Percentiles rank a stretch among this genome's conserved stretches.
phyloP scores from a whole-genome alignment of 2,888 invertebrate genomes.

The Parascotia fuliginaria region DNA sequence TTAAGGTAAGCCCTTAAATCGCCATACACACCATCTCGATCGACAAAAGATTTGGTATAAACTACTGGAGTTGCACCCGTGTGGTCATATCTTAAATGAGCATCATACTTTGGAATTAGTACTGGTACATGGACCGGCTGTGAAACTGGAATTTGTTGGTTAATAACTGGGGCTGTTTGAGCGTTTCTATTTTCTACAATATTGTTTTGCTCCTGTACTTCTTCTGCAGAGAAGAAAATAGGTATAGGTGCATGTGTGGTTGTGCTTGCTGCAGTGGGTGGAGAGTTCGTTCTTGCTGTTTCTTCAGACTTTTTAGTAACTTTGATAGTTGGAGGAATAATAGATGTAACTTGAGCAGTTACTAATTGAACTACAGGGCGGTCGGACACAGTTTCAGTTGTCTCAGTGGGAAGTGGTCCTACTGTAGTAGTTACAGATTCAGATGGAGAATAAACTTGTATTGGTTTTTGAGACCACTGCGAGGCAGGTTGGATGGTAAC shows the following conservation, averaged over 20 bases:
- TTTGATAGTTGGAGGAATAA: no score
- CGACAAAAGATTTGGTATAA: conserved; percentile 7
- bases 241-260: conserved; percentile 1
- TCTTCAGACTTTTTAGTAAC: no score
- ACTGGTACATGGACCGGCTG: conserved; percentile 31
- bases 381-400: no score
- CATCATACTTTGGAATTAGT: conserved; percentile 3
- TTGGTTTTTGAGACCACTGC: no score
- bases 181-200: background rate
- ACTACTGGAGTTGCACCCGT: conserved; percentile 8
- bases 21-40: conserved; percentile 2
- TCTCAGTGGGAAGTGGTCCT: no score
- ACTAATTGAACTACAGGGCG: no score
- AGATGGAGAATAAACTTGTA: no score
- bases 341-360: no score
- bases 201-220: background rate
- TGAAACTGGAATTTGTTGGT: conserved; percentile 2
- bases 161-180: background rate
- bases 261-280: background rate
- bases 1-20: background rate
- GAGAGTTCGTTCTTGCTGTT: background rate
- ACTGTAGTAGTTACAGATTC: no score
- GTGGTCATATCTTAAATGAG: background rate
- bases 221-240: conserved; percentile 4
- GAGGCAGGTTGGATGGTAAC: no score